These are phyloP conservation scores for Pollenia griseotomentosa DNA, from an alignment of 2,888 invertebrate species.

Conservation along the genomic window DNA sequence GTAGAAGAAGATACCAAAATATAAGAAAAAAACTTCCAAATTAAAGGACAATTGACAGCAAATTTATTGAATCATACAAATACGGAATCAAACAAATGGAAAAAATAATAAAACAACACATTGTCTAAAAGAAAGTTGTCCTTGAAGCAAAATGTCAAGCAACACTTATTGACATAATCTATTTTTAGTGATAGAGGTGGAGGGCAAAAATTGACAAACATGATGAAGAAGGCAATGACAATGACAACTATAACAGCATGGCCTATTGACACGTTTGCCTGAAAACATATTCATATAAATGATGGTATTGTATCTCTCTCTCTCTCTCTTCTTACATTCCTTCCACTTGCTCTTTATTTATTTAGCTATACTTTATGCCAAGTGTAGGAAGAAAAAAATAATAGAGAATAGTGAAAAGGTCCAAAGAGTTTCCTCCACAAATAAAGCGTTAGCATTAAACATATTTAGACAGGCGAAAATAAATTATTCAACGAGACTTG, in stretches of 20 bases:
- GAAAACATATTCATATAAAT: conserved; percentile 38
- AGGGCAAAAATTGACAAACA: neutral
- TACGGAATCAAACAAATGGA: neutral
- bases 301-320: no score
- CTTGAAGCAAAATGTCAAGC: neutral
- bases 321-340: no score
- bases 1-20: neutral
- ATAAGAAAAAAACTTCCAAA: no score
- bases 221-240: conserved; percentile 2
- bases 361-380: neutral
- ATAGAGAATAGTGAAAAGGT: conserved; percentile 3
- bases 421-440: neutral
- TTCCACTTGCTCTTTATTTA: neutral
- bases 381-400: neutral
- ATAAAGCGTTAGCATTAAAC: conserved; percentile 3
- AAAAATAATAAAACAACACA: neutral
- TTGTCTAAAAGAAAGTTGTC: neutral
- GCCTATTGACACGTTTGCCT: conserved; percentile 69
- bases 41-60: no score
- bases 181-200: neutral
- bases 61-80: conserved; percentile 13
- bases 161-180: neutral
- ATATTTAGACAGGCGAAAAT: conserved; percentile 34
- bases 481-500: conserved; percentile 48
- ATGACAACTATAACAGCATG: conserved; percentile 44